Base-by-base conservation (phyloP, 2,797 vertebrate species). In the Anabas testudineus region DNA sequence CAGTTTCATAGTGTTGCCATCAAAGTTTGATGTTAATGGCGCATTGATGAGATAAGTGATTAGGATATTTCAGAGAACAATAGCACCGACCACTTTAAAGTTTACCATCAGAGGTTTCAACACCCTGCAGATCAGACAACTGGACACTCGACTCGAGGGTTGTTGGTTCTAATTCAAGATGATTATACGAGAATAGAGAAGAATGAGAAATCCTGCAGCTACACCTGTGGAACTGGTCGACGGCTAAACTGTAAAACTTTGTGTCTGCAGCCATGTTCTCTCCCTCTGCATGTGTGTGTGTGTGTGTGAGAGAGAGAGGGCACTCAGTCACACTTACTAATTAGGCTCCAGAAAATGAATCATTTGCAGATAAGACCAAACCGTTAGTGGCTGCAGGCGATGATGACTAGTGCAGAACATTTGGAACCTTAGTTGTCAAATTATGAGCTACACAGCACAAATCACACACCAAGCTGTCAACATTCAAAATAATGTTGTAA, bases 101-200 rank as follows among this genome's bases (percentile, higher is more conserved):
- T 64, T 78, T 36, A 34, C 63, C 63, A 75, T 77, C 67, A 81
- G 46, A 74, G 42, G 18, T 39, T 59, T 55, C 10, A 4, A 48
- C 14, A 7, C 58, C 46, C 56, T 61, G 59, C 59, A 34, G 26
- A 66, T 51, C 14, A 54, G 9, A 74, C 39, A 30, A 37, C 54
- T 57, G 32, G 47, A 47, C 37, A 47, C 59, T 57, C 77, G 66
- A 78, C 57, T 59, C 18, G 14, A 68, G 69, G 43, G 69, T 69
- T 61, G 47, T 14, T 42, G 16, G 63, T 68, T 78, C 28, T 22
- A 53, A 51, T 47, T 32, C 53, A 15, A 37, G 21, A 43, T 26
- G 56, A 26, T 55, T 10, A n/a, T 4, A 6, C 19, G 4, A 64
- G 43, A 53, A 5, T 15, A n/a, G 16, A 76, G 28, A 7, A 47